phyloP scores from a whole-genome alignment of 1,140 invertebrate species.

The Hylyphantes graminicola region DNA sequence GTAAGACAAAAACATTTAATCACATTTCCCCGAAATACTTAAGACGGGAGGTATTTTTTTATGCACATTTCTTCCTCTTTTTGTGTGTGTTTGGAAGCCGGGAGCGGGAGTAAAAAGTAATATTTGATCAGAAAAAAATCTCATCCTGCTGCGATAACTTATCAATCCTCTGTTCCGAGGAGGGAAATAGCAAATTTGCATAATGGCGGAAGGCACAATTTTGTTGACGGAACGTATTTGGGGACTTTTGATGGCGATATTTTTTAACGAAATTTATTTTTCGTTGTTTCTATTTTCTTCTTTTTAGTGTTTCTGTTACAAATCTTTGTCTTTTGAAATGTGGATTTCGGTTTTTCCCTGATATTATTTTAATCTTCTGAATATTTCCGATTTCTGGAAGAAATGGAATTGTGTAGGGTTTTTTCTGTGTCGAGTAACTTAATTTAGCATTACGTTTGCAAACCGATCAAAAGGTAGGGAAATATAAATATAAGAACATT shows the following conservation, averaged over 20 bases:
- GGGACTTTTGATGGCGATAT: conserved; percentile 34
- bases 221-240: conserved; percentile 53
- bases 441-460: neutral
- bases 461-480: neutral
- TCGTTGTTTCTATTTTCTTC: neutral
- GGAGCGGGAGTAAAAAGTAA: conserved; percentile 22
- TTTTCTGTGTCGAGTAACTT: conserved; percentile 6
- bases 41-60: conserved; percentile 32
- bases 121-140: conserved; percentile 18
- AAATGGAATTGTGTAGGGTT: neutral
- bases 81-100: neutral
- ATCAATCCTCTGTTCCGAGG: conserved; percentile 30
- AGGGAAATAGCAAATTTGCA: conserved; percentile 53
- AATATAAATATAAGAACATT: no score
- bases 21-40: conserved; percentile 52
- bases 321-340: conserved; percentile 12
- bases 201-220: conserved; percentile 42
- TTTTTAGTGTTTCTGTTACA: conserved; percentile 8
- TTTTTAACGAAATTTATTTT: conserved; percentile 36
- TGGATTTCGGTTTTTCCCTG: neutral
- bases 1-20: conserved; percentile 57
- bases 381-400: neutral
- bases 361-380: conserved; percentile 15
- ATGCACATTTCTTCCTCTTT: neutral
- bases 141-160: conserved; percentile 47